Evolutionary conservation across 2,113 vertebrate species (phyloP).

Genomic region (Machaerirhynchus nigripectus): DNA sequence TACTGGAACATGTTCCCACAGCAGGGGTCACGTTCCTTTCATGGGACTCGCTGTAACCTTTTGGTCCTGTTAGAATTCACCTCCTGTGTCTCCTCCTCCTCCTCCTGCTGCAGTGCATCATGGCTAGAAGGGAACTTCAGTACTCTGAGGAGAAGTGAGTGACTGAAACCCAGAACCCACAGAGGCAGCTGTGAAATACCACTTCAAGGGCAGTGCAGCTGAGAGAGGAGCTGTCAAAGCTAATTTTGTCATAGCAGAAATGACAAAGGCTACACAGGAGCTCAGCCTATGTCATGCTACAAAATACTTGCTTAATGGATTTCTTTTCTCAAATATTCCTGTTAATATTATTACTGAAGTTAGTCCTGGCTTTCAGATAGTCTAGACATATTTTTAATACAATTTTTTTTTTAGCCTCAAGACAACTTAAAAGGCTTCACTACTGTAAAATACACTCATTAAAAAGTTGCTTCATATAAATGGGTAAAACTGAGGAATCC

Average conservation of each 20-base stretch:
- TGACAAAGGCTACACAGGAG: background rate
- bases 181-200: background rate
- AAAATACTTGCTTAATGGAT: background rate
- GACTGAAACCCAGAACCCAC: background rate
- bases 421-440: background rate
- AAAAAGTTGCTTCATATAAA: background rate
- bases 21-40: background rate
- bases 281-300: background rate
- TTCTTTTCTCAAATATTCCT: background rate
- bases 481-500: background rate
- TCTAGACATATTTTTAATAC: background rate
- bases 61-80: background rate
- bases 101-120: rapidly evolving
- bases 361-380: background rate
- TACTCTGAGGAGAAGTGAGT: background rate
- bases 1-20: background rate
- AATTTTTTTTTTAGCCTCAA: background rate
- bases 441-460: background rate
- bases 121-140: background rate
- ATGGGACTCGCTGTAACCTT: background rate
- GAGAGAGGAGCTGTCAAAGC: background rate
- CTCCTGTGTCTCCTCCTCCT: background rate
- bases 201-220: background rate
- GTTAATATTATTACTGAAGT: background rate
- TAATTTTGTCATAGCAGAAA: background rate